A percentile compares a stretch with the other conserved stretches of the same genome.
phyloP scores from a whole-genome alignment of 2,888 invertebrate species.

The Latrodectus hesperus region DNA sequence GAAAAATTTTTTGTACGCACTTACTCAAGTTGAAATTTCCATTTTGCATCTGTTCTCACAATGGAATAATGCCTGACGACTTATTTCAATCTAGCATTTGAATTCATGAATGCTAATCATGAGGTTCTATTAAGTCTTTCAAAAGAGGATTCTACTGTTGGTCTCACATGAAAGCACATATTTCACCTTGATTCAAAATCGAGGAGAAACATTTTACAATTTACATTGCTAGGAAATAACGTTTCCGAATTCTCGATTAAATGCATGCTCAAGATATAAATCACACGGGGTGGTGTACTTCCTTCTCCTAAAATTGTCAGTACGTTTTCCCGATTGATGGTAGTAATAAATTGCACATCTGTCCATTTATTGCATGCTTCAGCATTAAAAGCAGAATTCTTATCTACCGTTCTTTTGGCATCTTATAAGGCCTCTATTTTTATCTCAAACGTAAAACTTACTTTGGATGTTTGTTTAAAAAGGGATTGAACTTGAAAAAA shows the following conservation, averaged over 20 bases:
- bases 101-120: too few species aligned
- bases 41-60: too few species aligned
- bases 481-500: neutral
- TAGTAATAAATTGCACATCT: conserved; percentile 43
- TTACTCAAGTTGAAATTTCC: too few species aligned
- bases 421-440: conserved; percentile 20
- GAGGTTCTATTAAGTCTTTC: too few species aligned
- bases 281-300: neutral
- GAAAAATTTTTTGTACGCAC: too few species aligned
- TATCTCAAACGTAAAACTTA: conserved; percentile 35
- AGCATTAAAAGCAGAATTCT: conserved; percentile 22
- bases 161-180: neutral
- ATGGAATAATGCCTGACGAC: too few species aligned
- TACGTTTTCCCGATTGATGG: conserved; percentile 28
- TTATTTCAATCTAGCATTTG: too few species aligned
- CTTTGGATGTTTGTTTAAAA: conserved; percentile 23
- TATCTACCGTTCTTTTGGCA: conserved; percentile 34
- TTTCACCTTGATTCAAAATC: conserved; percentile 5
- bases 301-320: conserved; percentile 33
- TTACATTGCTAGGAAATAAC: conserved; percentile 10
- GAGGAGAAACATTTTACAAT: neutral
- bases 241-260: conserved; percentile 27
- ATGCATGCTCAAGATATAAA: conserved; percentile 22
- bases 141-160: neutral
- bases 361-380: conserved; percentile 18